These are phyloP conservation scores for Orchestes rusci DNA, from an alignment of 2,888 invertebrate genomes.

Conservation along the genomic window DNA sequence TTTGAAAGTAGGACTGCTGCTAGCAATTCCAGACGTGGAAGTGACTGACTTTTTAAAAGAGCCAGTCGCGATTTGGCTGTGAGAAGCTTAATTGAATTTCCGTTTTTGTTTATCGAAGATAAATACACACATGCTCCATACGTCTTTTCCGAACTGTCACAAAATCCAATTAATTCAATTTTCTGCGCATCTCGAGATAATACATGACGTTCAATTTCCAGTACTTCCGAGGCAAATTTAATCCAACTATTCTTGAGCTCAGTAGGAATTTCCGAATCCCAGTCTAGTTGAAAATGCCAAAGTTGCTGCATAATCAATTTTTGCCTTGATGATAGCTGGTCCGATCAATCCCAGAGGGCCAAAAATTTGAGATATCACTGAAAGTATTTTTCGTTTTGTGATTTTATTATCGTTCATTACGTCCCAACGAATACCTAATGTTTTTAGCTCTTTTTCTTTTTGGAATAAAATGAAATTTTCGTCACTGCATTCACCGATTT, in stretches of 20 bases:
- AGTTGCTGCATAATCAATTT: conserved; percentile 2
- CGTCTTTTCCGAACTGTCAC: conserved; percentile 1
- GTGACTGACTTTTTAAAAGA: not conserved
- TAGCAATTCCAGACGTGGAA: conserved; percentile 2
- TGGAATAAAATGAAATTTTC: conserved; percentile 1
- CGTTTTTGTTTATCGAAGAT: not conserved
- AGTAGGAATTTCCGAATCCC: conserved; percentile 1
- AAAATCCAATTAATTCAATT: not conserved
- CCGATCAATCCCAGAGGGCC: conserved; percentile 3
- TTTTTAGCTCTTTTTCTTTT: not conserved
- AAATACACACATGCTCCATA: conserved; percentile 4
- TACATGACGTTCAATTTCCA: not conserved
- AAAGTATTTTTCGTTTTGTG: not conserved
- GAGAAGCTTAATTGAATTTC: conserved; percentile 2
- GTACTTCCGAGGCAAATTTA: not conserved
- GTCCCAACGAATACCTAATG: not conserved
- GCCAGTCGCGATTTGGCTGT: conserved; percentile 2
- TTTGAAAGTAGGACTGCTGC: not conserved
- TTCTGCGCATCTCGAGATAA: not conserved
- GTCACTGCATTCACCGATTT: not conserved
- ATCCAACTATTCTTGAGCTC: not conserved
- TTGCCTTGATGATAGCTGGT: conserved; percentile 3
- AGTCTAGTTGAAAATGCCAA: not conserved
- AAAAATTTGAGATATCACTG: not conserved
- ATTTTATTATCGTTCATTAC: not conserved